Percentiles rank a stretch among this genome's conserved stretches.
Evolutionary conservation across 2,113 vertebrate species (phyloP).

Genomic region (Romanogobio albipinnatus): DNA sequence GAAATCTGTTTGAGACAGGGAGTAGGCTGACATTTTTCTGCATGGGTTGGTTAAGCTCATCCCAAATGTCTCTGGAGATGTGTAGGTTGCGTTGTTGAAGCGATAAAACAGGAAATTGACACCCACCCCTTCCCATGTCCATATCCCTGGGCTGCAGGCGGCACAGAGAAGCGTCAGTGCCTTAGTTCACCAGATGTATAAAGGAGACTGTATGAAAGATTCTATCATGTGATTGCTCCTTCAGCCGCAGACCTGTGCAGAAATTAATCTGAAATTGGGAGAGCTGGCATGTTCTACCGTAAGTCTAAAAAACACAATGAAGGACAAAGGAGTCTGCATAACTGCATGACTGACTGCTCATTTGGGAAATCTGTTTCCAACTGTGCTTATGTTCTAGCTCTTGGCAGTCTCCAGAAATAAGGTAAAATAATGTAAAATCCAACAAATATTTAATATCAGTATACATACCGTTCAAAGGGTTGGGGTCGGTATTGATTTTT

Average conservation of each 20-base stretch:
- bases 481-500: no score
- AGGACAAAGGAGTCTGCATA: background rate
- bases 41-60: conserved; percentile 25
- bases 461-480: no score
- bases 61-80: conserved; percentile 17
- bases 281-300: background rate
- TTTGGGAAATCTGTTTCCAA: no score
- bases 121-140: background rate
- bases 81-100: conserved; percentile 10
- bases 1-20: conserved; percentile 1
- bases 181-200: conserved; percentile 9
- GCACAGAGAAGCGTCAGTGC: background rate
- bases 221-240: background rate
- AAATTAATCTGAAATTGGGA: conserved; percentile 15
- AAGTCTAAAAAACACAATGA: background rate
- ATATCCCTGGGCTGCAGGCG: background rate
- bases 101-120: background rate
- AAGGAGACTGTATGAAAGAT: conserved; percentile 10
- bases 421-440: no score
- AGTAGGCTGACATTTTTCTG: conserved; percentile 36
- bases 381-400: no score
- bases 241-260: conserved; percentile 1
- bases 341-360: no score
- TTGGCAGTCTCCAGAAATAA: no score
- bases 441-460: no score